Percentiles rank a stretch among this genome's conserved stretches.
These are phyloP conservation scores for Ardeotis arabs DNA, from an alignment of 2,113 vertebrate genomes.

Conservation along the genomic window DNA sequence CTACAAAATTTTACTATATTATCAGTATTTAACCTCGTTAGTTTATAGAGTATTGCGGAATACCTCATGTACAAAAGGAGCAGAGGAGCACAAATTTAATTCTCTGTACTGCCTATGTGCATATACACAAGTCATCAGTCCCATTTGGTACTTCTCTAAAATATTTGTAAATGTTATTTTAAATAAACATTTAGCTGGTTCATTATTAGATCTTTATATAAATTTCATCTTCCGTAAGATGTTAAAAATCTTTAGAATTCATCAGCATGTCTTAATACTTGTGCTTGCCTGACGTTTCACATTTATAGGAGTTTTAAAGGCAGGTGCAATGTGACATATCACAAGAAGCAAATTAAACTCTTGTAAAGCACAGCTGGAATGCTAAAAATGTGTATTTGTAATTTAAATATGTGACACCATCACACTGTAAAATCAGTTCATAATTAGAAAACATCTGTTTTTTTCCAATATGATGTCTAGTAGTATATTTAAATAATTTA, in stretches of 20 bases:
- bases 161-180: constrained; percentile 80
- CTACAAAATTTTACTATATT: not conserved
- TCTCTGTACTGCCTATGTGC: constrained; percentile 9
- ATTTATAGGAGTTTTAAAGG: constrained; percentile 85
- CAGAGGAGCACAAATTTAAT: constrained; percentile 19
- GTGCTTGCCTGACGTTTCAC: constrained; percentile 80
- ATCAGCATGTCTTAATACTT: constrained; percentile 79
- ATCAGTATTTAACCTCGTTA: constrained; percentile 26
- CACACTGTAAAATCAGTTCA: constrained; percentile 86
- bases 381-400: constrained; percentile 87
- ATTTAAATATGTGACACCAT: constrained; percentile 87
- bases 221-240: constrained; percentile 67
- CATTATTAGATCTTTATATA: constrained; percentile 74
- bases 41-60: not conserved
- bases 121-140: constrained; percentile 50
- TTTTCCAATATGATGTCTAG: constrained; percentile 81
- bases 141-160: constrained; percentile 61
- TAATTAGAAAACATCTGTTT: constrained; percentile 88
- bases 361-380: constrained; percentile 87
- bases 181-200: constrained; percentile 74
- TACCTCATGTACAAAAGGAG: constrained; percentile 15
- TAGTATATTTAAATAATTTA: constrained; percentile 89
- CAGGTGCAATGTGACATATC: constrained; percentile 85
- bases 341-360: constrained; percentile 86
- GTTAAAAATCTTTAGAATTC: constrained; percentile 75